These are phyloP conservation scores for Saccostrea echinata DNA, from an alignment of 1,140 invertebrate species.

Conservation along the genomic window DNA sequence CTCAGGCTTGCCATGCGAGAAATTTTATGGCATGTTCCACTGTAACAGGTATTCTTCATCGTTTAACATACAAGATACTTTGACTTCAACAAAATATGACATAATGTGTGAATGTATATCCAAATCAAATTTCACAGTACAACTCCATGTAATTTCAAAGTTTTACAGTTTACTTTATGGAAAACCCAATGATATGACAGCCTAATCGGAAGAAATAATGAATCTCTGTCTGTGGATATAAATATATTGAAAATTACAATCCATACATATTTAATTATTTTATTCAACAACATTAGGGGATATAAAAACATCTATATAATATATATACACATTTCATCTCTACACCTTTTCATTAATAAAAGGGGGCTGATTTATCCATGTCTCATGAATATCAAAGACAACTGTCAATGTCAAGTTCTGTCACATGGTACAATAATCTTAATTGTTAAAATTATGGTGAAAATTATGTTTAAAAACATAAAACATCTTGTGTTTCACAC, in stretches of 20 bases:
- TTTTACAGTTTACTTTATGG: too few species aligned
- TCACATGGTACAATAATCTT: background rate
- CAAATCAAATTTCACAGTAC: too few species aligned
- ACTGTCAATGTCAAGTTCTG: background rate
- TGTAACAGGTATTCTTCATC: too few species aligned
- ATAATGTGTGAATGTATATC: too few species aligned
- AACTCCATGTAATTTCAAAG: too few species aligned
- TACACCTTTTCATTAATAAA: background rate
- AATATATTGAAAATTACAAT: background rate
- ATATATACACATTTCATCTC: slow-evolving; percentile 26
- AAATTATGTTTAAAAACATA: slow-evolving; percentile 8
- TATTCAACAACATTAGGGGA: slow-evolving; percentile 15
- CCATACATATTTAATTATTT: background rate
- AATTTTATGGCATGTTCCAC: too few species aligned
- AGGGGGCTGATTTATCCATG: background rate
- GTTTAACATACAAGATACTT: too few species aligned
- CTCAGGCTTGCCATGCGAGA: too few species aligned
- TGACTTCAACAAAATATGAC: too few species aligned
- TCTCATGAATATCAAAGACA: background rate
- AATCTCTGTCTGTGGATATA: too few species aligned
- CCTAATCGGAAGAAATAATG: too few species aligned
- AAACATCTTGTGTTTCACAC: background rate
- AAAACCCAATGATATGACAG: too few species aligned
- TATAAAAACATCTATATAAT: slow-evolving; percentile 12
- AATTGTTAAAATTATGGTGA: slow-evolving; percentile 9